Percentiles rank a stretch among this genome's conserved stretches.
These are phyloP conservation scores for Piaya cayana DNA, from an alignment of 2,113 vertebrate genomes.

Conservation along the genomic window DNA sequence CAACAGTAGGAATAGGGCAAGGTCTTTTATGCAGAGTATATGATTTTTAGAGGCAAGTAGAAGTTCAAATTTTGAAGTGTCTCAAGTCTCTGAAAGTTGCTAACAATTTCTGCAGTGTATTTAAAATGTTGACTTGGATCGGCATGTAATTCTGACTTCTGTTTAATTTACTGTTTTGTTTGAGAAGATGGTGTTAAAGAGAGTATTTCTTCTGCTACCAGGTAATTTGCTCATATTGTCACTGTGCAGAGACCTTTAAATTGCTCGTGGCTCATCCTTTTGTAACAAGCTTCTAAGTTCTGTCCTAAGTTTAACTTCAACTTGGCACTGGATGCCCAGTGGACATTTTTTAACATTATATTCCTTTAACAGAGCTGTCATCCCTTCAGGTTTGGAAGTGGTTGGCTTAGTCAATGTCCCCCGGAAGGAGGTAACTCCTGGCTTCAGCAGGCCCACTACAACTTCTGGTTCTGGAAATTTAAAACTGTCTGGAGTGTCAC, in stretches of 20 bases:
- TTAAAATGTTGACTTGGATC: neutral
- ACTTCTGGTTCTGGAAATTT: neutral
- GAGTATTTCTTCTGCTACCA: neutral
- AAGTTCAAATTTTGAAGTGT: neutral
- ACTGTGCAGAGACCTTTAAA: neutral
- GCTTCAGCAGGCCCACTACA: neutral
- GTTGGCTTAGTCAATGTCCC: neutral
- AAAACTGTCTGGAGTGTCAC: accelerated
- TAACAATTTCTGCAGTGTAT: neutral
- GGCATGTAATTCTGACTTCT: neutral
- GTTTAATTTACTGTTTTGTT: neutral
- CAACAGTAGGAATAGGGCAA: neutral
- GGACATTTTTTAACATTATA: neutral
- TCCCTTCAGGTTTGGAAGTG: neutral
- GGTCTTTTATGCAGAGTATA: neutral
- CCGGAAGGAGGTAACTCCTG: neutral
- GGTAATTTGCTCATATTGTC: neutral
- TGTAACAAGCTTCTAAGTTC: neutral
- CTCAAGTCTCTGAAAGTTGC: neutral
- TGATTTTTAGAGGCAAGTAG: neutral
- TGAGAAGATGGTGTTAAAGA: neutral
- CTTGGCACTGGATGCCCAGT: neutral
- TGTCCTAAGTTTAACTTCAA: neutral
- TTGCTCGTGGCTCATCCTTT: neutral
- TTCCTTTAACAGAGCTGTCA: neutral